These are phyloP conservation scores for Amphipoea oculea DNA, from an alignment of 2,888 invertebrate species.

Conservation along the genomic window DNA sequence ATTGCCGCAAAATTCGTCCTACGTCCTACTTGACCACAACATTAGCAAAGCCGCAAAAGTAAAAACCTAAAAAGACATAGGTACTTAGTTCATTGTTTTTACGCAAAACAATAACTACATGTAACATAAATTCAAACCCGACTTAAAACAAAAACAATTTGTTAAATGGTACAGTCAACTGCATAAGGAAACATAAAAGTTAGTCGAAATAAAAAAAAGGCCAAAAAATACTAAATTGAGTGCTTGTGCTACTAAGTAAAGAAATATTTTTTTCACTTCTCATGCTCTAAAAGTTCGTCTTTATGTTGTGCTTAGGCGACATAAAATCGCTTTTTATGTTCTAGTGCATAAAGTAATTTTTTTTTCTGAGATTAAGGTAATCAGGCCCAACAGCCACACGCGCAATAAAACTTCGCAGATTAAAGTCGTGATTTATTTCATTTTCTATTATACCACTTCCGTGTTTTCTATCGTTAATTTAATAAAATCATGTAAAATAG, in stretches of 20 bases:
- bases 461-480: too few relatives aligned
- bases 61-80: neutral
- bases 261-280: neutral
- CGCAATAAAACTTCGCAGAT: too few relatives aligned
- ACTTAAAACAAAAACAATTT: constrained; percentile 2
- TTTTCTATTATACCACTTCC: too few relatives aligned
- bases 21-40: neutral
- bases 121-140: neutral
- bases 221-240: neutral
- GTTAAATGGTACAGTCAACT: constrained; percentile 9
- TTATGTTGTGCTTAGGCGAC: too few relatives aligned
- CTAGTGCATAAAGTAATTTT: too few relatives aligned
- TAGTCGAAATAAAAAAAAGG: neutral
- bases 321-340: too few relatives aligned
- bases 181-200: neutral
- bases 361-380: too few relatives aligned
- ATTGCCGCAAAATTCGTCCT: neutral
- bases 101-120: neutral
- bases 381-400: too few relatives aligned
- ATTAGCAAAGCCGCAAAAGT: neutral
- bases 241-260: neutral
- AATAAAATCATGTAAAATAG: too few relatives aligned
- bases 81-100: neutral
- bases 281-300: too few relatives aligned
- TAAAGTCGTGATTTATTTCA: too few relatives aligned